phyloP scores from a whole-genome alignment of 2,113 vertebrate genomes.

The Epinephelus cyanopodus region DNA sequence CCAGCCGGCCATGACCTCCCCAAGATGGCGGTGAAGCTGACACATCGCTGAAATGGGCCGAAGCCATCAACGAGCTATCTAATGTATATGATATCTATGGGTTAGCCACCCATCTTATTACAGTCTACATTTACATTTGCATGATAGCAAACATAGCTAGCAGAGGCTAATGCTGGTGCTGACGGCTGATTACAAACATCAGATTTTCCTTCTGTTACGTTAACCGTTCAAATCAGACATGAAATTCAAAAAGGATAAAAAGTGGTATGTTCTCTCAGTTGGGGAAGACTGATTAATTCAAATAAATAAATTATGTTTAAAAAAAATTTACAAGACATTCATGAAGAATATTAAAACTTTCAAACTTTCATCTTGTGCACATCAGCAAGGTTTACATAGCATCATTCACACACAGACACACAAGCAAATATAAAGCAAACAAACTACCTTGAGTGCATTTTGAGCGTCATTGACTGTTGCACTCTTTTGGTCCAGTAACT shows the following conservation, averaged over 20 bases:
- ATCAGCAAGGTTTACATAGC: background rate
- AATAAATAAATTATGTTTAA: background rate
- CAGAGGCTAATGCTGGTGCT: no score
- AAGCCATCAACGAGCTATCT: no score
- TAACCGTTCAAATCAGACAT: background rate
- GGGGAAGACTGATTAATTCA: no score
- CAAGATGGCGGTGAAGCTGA: no score
- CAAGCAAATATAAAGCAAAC: constrained; percentile 15
- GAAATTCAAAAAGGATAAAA: background rate
- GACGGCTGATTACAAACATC: background rate
- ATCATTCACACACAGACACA: background rate
- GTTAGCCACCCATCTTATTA: background rate
- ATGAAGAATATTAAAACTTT: background rate
- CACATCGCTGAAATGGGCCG: no score
- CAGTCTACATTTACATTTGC: background rate
- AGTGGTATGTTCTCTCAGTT: no score
- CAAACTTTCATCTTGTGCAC: background rate
- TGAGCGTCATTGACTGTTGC: constrained; percentile 87
- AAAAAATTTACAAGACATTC: background rate
- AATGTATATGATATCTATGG: no score
- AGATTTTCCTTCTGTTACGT: background rate
- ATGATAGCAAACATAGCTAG: background rate
- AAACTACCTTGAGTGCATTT: constrained; percentile 88
- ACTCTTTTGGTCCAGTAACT: constrained; percentile 87
- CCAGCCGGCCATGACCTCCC: no score